A percentile compares a stretch with the other conserved stretches of the same genome.
Evolutionary conservation across 2,797 vertebrate genomes (phyloP).

Genomic region (Loris lydekkerianus): DNA sequence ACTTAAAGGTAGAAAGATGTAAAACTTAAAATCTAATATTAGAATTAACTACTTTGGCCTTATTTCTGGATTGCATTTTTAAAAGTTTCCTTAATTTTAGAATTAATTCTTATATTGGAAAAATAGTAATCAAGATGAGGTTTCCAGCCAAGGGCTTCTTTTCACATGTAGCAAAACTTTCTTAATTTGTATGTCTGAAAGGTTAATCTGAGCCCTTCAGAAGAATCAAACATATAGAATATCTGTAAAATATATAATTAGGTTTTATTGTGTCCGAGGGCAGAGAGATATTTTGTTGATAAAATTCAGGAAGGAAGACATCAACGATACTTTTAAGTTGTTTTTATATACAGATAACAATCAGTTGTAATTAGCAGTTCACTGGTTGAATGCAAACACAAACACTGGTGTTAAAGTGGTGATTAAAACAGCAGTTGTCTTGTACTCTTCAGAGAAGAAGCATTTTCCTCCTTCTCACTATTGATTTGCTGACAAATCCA

Average conservation of each 20-base stretch:
- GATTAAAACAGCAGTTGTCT: slow-evolving; percentile 47
- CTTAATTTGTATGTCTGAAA: slow-evolving; percentile 37
- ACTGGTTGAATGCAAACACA: slow-evolving; percentile 60
- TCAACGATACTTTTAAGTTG: not conserved
- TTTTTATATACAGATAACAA: slow-evolving; percentile 49
- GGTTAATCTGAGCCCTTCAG: slow-evolving; percentile 57
- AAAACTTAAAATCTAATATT: not conserved
- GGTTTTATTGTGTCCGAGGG: slow-evolving; percentile 55
- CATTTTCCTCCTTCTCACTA: slow-evolving; percentile 47
- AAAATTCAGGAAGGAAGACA: not conserved
- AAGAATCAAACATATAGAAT: slow-evolving; percentile 29
- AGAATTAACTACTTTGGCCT: not conserved
- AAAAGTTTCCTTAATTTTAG: slow-evolving; percentile 10
- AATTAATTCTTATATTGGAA: slow-evolving; percentile 17
- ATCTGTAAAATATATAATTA: slow-evolving; percentile 14
- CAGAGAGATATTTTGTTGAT: not conserved
- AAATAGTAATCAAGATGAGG: not conserved
- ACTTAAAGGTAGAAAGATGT: not conserved
- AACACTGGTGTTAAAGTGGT: slow-evolving; percentile 29
- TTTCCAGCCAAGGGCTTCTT: not conserved
- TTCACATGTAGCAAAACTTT: not conserved
- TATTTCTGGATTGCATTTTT: slow-evolving; percentile 12
- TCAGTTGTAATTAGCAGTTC: slow-evolving; percentile 60
- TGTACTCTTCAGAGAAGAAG: slow-evolving; percentile 21
- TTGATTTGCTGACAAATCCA: slow-evolving; percentile 70